Base-by-base conservation (phyloP, 1,140 invertebrate species). In the Cardiocondyla obscurior region DNA sequence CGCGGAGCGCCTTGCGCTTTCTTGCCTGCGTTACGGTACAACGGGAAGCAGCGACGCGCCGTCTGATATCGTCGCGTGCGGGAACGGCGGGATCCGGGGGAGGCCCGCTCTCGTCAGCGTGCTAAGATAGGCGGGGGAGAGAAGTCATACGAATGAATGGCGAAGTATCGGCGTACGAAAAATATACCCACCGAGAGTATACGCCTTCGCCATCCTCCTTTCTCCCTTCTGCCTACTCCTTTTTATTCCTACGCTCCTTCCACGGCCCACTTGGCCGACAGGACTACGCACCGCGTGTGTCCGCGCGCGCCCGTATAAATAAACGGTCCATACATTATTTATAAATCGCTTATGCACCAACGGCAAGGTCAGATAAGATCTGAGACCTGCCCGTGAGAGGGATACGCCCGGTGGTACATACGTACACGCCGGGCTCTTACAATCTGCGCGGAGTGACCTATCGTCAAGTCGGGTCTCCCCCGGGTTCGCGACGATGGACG, bases 311-410 rank as follows among this genome's bases (percentile, higher is more conserved):
- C 57, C 69, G 70, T 86, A 86, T 86, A 86, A 86, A 86, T 86
- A 86, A 86, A 86, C 85, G 85, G 55, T 58, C 85, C 85, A 86
- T 86, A 86, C 84, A 86, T 86, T 86, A 86, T 86, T 86, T 86
- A 86, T 86, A 86, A 86, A 86, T 86, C 85, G 81, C 36, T 86
- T 86, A 86, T 86, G 81, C 84, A 70, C 81, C 79, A 62, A 86
- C 85, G 49, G 81, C 85, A 86, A 86, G 85, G 85, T 69, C 85
- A 85, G 85, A 86, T 86, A 86, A 83, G 85, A 86, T 86, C 85
- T 70, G 39, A 55, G 81, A 65, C 36, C 69, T 67, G 74, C 82
- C 82, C 73, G 85, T 39, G 67, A 87, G 55, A 87, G 81, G 55
- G 73, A 81, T 86, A 84, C 82, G 42, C 69, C 22, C 65, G 25